Conservation (phyloP, 2,888 invertebrate genomes). For the Bimastos eiseni region DNA sequence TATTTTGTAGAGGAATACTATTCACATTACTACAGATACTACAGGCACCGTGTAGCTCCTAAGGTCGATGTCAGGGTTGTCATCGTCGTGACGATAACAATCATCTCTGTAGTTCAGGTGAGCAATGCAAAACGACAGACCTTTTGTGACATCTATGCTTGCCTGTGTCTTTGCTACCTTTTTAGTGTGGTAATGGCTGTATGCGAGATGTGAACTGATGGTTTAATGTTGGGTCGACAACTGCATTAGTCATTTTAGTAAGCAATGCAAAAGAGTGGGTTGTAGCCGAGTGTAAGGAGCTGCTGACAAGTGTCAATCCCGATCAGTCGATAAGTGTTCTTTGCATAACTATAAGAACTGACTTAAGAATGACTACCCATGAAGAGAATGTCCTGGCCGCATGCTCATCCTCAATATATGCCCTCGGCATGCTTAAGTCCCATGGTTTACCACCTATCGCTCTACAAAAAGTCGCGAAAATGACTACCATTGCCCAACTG, state of each 20-base stretch:
- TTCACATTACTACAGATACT: conserved; percentile 88
- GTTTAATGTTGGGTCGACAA: neutral
- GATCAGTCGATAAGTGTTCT: no score
- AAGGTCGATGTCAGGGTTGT: conserved; percentile 89
- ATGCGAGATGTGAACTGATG: neutral
- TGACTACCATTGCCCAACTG: no score
- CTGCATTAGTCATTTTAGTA: neutral
- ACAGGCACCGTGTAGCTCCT: conserved; percentile 81
- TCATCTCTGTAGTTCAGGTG: conserved; percentile 84
- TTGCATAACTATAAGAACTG: no score
- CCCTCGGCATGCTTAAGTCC: no score
- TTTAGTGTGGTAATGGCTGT: neutral
- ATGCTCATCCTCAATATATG: no score
- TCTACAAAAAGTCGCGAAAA: no score
- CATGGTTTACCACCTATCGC: no score
- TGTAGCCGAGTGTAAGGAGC: no score
- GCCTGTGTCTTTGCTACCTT: neutral
- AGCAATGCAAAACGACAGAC: conserved; percentile 29
- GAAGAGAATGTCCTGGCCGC: no score
- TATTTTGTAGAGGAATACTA: conserved; percentile 73
- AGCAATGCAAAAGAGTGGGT: no score
- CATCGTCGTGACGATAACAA: conserved; percentile 78
- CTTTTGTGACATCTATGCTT: neutral
- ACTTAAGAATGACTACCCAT: no score
- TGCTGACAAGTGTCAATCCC: no score